Base-by-base conservation (phyloP, 2,113 vertebrate genomes). In the Pterocles gutturalis region DNA sequence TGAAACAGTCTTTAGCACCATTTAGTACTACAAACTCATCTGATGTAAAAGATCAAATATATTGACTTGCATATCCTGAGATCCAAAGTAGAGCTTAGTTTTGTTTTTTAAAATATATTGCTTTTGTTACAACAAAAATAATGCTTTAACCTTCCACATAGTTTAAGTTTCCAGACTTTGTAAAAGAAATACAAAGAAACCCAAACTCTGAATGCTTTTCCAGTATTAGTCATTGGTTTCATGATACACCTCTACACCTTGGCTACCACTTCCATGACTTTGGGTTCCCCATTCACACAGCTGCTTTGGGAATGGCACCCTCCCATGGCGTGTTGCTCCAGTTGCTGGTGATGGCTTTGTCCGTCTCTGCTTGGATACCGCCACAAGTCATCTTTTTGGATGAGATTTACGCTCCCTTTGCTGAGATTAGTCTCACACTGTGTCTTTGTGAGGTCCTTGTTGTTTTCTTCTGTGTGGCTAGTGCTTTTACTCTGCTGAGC, bases 281-380 rank as follows among this genome's bases (percentile, higher is more conserved):
- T 1, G 7, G 16, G 13, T 88, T 33, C 29, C 6, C 16, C 4
- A 31, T 25, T n/a, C n/a, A 22, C 48, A 11, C 17, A 43, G 16
- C 26, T 76, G 14, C 5, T 3, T 54, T 80, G 49, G 57, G 43
- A 94, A 26, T 20, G 34, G 43, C 28, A 62, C 3, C n/a, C 65
- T 83, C 91, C 26, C 64, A 46, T 55, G 72, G 33, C 36, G 8
- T 0, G 0, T n/a, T 70, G 20, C 79, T 73, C 20, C 18, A 25
- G 43, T 10, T 0, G 0, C 10, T 48, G 77, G 21, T 3, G 13
- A 4, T 61, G 25, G 61, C 73, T 89, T 91, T 67, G 66, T 57
- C 75, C 0, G 1, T 53, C 43, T 72, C 82, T 0, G 0, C 48
- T 80, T 8, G 22, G 43, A 13, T 33, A 20, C 16, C 60, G 33